Evolutionary conservation across 2,888 invertebrate species (phyloP), one percentile per base, ranked within the genome.

Genomic region (Sepioteuthis lessoniana): DNA sequence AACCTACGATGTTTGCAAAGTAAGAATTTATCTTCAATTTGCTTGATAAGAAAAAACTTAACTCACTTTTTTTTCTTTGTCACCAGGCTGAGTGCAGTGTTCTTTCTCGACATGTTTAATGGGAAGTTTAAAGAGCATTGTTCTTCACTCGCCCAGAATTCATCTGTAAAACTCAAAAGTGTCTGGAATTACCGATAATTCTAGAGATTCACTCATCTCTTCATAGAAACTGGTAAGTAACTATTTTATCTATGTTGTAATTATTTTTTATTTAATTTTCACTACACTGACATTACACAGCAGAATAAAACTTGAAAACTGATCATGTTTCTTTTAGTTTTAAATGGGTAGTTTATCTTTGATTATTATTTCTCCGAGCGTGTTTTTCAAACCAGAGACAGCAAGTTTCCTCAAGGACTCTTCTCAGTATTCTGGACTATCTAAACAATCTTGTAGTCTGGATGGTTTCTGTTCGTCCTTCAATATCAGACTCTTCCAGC

Each of bases 111-210:
- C 76, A 76, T 76, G 76, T 76, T 76, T n/a, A n/a, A 76, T 76
- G 76, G 35, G 76, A 76, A 76, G n/a, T 13, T 76, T 76, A 76
- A 16, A n/a, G 76, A n/a, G 16, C 16, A 16, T n/a, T 35, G 76
- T 76, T 76, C 13, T n/a, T 76, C 76, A 76, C 19, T 35, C 76
- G 4, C n/a, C 19, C 35, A n/a, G 76, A 76, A 76, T 76, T 16
- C 13, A 35, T 35, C 76, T 16, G n/a, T n/a, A 76, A 35, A 76
- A n/a, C 1, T 76, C n/a, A 76, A 76, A 76, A 35, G n/a, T n/a
- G 76, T n/a, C 76, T 76, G 76, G 76, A 76, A 76, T 76, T 76
- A 76, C 76, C 76, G 76, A 76, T 76, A 76, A 76, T 76, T 13
- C n/a, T 76, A 76, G 76, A 76, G 76, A 76, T 76, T 76, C n/a